Conservation (phyloP, 2,113 vertebrate genomes). For the Urocitellus parryii region DNA sequence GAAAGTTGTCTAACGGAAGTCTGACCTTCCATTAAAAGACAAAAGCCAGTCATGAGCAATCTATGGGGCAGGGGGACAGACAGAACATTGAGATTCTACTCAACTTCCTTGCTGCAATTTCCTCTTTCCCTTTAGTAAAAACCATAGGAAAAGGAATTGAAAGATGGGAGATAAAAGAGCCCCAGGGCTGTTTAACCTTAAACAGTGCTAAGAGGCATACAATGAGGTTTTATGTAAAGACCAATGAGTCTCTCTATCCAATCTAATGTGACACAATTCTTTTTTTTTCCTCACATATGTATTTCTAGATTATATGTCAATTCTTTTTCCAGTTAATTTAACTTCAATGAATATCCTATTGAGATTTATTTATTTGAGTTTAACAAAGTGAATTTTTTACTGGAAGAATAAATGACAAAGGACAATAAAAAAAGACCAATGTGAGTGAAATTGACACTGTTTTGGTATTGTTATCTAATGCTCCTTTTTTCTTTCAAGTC, state of each 20-base stretch:
- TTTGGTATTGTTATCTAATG: neutral
- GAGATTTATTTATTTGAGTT: conserved; percentile 54
- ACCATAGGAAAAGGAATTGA: neutral
- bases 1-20: neutral
- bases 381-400: conserved; percentile 46
- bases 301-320: conserved; percentile 10
- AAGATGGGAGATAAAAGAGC: neutral
- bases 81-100: neutral
- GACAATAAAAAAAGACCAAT: neutral
- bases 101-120: neutral
- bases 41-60: neutral
- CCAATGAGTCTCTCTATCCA: neutral
- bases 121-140: neutral
- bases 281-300: neutral
- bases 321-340: conserved; percentile 2
- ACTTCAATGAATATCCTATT: conserved; percentile 26
- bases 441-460: neutral
- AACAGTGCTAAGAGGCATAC: neutral
- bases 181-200: neutral
- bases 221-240: neutral
- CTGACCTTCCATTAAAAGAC: neutral
- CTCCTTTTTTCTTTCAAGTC: neutral
- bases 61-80: neutral
- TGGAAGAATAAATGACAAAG: conserved; percentile 17
- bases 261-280: too few relatives aligned